Percentiles rank a stretch among this genome's conserved stretches.
phyloP scores from a whole-genome alignment of 2,888 invertebrate species.

The Drosophila picticornis region DNA sequence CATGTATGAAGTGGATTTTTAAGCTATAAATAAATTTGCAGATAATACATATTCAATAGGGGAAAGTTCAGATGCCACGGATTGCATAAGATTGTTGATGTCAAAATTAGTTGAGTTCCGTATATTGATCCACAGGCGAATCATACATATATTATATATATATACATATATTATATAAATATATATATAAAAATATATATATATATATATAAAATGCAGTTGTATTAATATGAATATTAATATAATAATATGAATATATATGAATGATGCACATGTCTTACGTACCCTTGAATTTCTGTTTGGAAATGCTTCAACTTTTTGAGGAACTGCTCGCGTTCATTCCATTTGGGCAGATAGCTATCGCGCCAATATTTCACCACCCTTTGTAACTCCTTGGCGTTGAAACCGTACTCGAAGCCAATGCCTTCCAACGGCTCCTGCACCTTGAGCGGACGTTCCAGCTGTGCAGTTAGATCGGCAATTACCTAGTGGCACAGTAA shows the following conservation, averaged over 20 bases:
- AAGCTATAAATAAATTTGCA: slow-evolving; percentile 60
- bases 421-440: slow-evolving; percentile 88
- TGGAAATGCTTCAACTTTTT: slow-evolving; percentile 91
- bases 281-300: slow-evolving; percentile 89
- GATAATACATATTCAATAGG: not conserved
- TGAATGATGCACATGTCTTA: not conserved
- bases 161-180: not conserved
- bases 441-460: slow-evolving; percentile 86
- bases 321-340: slow-evolving; percentile 88
- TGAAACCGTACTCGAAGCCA: slow-evolving; percentile 93
- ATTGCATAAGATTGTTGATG: not conserved
- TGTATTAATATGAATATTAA: too few relatives aligned
- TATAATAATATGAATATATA: not conserved
- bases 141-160: not conserved
- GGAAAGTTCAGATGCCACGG: not conserved
- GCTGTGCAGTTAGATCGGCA: slow-evolving; percentile 87
- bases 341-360: slow-evolving; percentile 89
- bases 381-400: slow-evolving; percentile 88
- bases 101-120: not conserved
- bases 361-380: slow-evolving; percentile 92
- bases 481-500: slow-evolving; percentile 85
- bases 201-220: too few relatives aligned
- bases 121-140: not conserved
- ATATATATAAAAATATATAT: not conserved
- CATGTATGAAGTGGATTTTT: slow-evolving; percentile 91